Evolutionary conservation across 2,113 vertebrate genomes (phyloP).

Genomic region (Mohoua ochrocephala): DNA sequence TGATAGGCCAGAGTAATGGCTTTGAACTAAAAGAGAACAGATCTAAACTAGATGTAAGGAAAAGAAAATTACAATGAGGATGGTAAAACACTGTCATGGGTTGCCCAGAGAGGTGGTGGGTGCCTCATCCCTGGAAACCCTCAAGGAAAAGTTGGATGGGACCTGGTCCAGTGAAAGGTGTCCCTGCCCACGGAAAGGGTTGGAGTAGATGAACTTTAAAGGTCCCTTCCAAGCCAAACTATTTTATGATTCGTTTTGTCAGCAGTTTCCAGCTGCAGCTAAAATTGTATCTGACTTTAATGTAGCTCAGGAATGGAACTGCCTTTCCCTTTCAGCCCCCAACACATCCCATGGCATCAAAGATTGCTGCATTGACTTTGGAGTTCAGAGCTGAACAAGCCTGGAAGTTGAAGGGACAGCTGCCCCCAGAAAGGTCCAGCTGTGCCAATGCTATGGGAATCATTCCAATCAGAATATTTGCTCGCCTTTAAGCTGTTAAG

Average conservation of each 20-base stretch:
- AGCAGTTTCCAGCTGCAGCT: not conserved
- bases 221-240: not conserved
- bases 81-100: not conserved
- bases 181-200: not conserved
- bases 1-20: not conserved
- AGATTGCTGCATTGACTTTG: not conserved
- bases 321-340: not conserved
- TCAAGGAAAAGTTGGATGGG: not conserved
- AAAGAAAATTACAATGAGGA: accelerated
- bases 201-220: not conserved
- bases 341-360: not conserved
- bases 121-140: not conserved
- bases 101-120: not conserved
- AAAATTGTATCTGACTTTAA: not conserved
- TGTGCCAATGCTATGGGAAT: not conserved
- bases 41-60: not conserved
- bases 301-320: not conserved
- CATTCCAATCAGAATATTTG: not conserved
- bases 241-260: not conserved
- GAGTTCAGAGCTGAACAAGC: not conserved
- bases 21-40: not conserved
- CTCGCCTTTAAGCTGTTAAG: not conserved
- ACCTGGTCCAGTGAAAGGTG: not conserved
- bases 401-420: not conserved
- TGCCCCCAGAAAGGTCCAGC: not conserved